Evolutionary conservation across 1,140 invertebrate genomes (phyloP).

Genomic region (Polypedilum vanderplanki): DNA sequence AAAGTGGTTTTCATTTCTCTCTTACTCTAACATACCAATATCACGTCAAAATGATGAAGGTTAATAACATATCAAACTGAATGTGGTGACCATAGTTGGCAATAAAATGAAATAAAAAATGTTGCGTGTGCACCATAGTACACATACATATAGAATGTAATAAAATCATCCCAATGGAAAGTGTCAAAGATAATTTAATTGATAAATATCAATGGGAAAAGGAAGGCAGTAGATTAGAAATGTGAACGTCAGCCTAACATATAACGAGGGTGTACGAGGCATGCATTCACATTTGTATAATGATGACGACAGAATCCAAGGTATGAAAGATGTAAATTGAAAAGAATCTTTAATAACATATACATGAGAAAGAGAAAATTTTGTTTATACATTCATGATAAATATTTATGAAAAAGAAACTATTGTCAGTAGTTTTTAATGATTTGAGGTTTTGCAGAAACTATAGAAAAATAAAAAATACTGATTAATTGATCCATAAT

Average conservation of each 20-base stretch:
- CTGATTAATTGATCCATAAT: too few species aligned
- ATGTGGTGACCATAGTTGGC: neutral
- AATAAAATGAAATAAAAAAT: constrained; percentile 25
- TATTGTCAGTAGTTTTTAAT: too few species aligned
- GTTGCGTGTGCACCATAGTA: neutral
- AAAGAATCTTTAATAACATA: too few species aligned
- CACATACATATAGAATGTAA: neutral
- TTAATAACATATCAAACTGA: constrained; percentile 15
- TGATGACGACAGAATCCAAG: neutral
- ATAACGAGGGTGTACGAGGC: neutral
- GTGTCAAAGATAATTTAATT: constrained; percentile 28
- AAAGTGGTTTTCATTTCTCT: constrained; percentile 23
- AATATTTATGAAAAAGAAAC: too few species aligned
- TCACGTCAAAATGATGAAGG: constrained; percentile 28
- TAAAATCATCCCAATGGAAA: constrained; percentile 26
- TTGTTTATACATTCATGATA: too few species aligned
- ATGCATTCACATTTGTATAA: neutral
- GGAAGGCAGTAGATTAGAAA: neutral
- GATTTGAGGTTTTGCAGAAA: too few species aligned
- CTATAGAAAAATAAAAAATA: too few species aligned
- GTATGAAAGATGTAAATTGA: neutral
- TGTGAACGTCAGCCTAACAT: neutral
- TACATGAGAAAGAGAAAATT: too few species aligned
- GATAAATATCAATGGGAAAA: constrained; percentile 22
- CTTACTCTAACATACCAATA: neutral